Conservation (phyloP, 2,113 vertebrate genomes). For the Nibea coibor region DNA sequence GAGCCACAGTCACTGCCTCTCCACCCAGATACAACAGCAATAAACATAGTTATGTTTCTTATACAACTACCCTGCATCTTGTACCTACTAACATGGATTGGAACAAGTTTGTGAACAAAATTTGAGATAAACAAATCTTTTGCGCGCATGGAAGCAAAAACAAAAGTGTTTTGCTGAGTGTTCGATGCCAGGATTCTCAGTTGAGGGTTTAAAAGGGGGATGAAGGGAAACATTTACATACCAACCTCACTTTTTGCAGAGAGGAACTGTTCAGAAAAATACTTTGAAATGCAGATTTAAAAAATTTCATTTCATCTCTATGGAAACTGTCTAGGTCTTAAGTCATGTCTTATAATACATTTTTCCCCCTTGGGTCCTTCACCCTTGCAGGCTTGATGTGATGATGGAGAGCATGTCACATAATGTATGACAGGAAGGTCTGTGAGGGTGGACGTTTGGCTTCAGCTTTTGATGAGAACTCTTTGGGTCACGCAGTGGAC, state of each 20-base stretch:
- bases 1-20: not conserved
- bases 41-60: not conserved
- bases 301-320: not conserved
- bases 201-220: not conserved
- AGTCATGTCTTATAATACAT: not conserved
- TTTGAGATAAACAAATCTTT: too few relatives aligned
- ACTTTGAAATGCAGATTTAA: not conserved
- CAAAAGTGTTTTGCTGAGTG: too few relatives aligned
- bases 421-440: not conserved
- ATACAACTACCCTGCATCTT: not conserved
- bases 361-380: not conserved
- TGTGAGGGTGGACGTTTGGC: not conserved
- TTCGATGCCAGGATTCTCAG: not conserved
- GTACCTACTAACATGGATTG: not conserved
- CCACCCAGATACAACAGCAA: not conserved
- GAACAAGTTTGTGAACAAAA: too few relatives aligned
- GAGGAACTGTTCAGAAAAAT: not conserved
- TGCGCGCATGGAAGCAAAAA: not conserved
- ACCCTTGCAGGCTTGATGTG: not conserved
- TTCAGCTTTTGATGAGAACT: not conserved
- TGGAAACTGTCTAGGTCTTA: not conserved
- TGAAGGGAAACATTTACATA: not conserved
- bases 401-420: not conserved
- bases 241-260: not conserved
- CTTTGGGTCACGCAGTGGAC: not conserved